phyloP scores from a whole-genome alignment of 2,888 invertebrate genomes.

The Anagyrus pseudococci region DNA sequence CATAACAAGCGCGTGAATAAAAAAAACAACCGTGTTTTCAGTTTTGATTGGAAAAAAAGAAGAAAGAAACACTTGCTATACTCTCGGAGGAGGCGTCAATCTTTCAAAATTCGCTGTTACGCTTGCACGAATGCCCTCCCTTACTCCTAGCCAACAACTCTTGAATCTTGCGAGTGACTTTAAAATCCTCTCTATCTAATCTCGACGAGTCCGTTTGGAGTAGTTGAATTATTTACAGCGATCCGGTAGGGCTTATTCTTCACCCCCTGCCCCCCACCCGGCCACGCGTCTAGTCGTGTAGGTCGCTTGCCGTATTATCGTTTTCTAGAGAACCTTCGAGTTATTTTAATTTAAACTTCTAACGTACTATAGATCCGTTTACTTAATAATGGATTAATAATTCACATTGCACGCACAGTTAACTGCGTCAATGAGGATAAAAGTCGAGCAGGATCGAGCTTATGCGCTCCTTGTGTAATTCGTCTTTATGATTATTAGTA shows the following conservation, averaged over 20 bases:
- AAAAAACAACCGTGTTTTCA: too few species aligned
- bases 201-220: conserved; percentile 26
- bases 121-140: neutral
- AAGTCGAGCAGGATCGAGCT: conserved; percentile 13
- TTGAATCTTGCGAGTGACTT: too few species aligned
- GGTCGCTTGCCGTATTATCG: conserved; percentile 4
- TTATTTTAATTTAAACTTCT: conserved; percentile 15
- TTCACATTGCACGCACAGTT: conserved; percentile 17
- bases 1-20: too few species aligned
- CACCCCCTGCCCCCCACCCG: neutral
- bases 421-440: conserved; percentile 15
- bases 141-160: too few species aligned
- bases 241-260: conserved; percentile 6
- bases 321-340: conserved; percentile 1
- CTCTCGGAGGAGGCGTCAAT: neutral
- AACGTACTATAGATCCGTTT: conserved; percentile 19
- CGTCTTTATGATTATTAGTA: conserved; percentile 31
- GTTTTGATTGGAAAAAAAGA: neutral
- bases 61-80: neutral
- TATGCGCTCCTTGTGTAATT: neutral
- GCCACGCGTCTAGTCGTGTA: neutral
- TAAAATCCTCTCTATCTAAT: conserved; percentile 19
- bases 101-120: neutral
- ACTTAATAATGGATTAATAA: conserved; percentile 23
- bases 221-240: conserved; percentile 31